Conservation (phyloP, 2,797 vertebrate genomes). For the Phrynocephalus guinanensis region DNA sequence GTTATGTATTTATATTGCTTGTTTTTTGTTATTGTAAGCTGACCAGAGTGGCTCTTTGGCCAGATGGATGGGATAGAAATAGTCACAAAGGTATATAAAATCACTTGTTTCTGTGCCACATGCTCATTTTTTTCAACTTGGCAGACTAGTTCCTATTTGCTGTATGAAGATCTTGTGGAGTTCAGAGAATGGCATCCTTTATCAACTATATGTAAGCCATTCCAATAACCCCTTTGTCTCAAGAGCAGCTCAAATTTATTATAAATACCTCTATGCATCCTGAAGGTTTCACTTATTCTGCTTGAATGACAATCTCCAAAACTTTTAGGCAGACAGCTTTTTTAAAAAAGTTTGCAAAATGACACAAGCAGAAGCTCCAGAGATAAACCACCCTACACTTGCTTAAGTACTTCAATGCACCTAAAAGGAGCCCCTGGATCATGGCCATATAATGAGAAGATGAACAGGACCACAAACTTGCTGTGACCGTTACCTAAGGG, state of each 20-base stretch:
- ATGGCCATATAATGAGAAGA: not conserved
- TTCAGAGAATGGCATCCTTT: not conserved
- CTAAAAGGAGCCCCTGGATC: not conserved
- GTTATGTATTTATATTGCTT: too few species aligned
- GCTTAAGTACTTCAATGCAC: not conserved
- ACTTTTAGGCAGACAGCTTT: not conserved
- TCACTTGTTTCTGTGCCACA: not conserved
- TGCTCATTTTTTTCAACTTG: not conserved
- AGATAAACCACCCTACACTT: not conserved
- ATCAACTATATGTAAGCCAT: not conserved
- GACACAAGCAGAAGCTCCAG: not conserved
- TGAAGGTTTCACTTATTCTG: not conserved
- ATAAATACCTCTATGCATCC: not conserved
- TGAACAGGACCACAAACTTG: not conserved
- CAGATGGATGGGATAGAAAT: not conserved
- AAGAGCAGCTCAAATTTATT: not conserved
- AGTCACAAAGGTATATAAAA: not conserved
- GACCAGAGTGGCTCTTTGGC: too few species aligned
- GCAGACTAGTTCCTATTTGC: not conserved
- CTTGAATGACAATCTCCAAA: not conserved
- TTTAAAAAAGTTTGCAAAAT: not conserved
- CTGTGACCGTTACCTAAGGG: not conserved
- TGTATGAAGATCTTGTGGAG: not conserved
- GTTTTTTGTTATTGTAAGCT: too few species aligned
- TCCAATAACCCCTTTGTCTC: not conserved